Evolutionary conservation across 2,113 vertebrate genomes (phyloP), one percentile per base, ranked within the genome.

Genomic region (Phainopepla nitens): DNA sequence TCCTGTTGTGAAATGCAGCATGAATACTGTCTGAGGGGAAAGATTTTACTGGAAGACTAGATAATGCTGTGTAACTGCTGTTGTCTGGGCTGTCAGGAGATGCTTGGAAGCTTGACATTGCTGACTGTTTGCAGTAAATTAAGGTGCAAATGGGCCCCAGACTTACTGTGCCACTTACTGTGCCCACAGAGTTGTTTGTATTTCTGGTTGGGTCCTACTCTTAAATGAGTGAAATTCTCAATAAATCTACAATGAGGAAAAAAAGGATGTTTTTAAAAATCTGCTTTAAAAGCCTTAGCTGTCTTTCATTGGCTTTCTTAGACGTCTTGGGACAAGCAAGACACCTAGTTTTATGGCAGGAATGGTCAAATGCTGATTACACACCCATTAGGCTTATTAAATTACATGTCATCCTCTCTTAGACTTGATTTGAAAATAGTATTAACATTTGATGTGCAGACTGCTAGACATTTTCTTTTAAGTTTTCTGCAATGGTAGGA

Each of bases 31-130:
- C 73, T 95, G 87, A 80, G 50, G 68, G 79, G 69, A 66, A 70
- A 78, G 90, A 94, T 97, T 96, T 93, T 93, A 73, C 92, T 93
- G 91, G 96, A 97, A 96, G 69, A 92, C 36, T 14, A 65, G 90
- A 89, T 92, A 93, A 58, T 88, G 81, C 91, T 95, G 89, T 95
- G 93, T 94, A 97, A 96, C 93, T 94, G 96, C 92, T 81, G 82
- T 94, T 95, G 91, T 92, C 87, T 90, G 84, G 64, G 68, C 93
- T 94, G 94, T 96, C 84, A 87, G 82, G 72, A 96, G 79, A 65
- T 89, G 79, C 65, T 93, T 62, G 58, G 82, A 82, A 91, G 66
- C 72, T 65, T 94, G 84, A 96, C 94, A 69, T 66, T 1, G 7
- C 90, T 87, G 90, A 90, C 82, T 80, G 54, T 41, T 88, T 82